Base-by-base conservation (phyloP, 2,888 invertebrate genomes). In the Andrena trimmerana region DNA sequence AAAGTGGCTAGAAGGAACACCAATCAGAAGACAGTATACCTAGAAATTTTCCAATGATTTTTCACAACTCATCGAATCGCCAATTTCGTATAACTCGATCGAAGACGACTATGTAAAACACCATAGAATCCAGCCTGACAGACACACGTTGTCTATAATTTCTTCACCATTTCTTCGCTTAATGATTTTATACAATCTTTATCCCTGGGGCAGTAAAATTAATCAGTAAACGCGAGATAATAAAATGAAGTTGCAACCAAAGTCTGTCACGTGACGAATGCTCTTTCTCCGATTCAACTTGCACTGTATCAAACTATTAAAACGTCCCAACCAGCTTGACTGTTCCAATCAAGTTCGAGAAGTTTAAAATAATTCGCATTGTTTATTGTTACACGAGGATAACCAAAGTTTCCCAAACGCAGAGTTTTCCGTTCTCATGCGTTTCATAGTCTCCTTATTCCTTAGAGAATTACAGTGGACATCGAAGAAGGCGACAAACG, bases 1-100 rank as follows among this genome's bases (percentile, higher is more conserved):
- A 95, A 96, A 96, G 96, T 96, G 96, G 96, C 96, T 96, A 96
- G 96, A 96, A 95, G 94, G 95, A 96, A 96, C 96, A 95, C 96
- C 96, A 96, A 96, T 96, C 96, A 95, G 95, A 95, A 94, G 95
- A 94, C 95, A 52, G 77, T 65, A 16, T 29, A 27, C 57, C 77
- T 4, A 2, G 2, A 48, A 74, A 71, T 76, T 80, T 62, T 62
- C 6, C 33, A 13, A 24, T 48, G 6, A 2, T n/a, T 20, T 20
- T 3, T 42, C 24, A 13, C 27, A 13, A n/a, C 20, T 50, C 33
- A 16, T 52, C 13, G 5, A 62, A 7, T 60, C 2, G 29, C 68
- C 33, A 73, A 82, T 78, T 66, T 62, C 24, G 16, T 52, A 8
- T 13, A 52, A 8, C 31, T 3, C 24, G 29, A 54, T 77, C 86